A percentile compares a stretch with the other conserved stretches of the same genome.
These are phyloP conservation scores for Gadus chalcogrammus DNA, from an alignment of 2,113 vertebrate genomes.

Conservation along the genomic window DNA sequence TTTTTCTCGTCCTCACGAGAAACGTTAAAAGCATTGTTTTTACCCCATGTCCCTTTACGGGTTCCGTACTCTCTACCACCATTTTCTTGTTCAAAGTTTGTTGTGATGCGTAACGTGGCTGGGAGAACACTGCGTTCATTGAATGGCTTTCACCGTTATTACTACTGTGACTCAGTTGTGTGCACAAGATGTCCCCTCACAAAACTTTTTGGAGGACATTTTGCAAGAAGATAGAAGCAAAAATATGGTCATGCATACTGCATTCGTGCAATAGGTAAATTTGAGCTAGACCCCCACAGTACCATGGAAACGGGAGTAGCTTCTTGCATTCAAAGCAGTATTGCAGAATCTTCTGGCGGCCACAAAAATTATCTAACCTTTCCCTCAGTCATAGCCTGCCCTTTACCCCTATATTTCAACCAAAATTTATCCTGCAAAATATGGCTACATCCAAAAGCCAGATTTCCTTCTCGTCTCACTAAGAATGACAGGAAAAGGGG, in stretches of 20 bases:
- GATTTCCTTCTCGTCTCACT: neutral
- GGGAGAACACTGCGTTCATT: too few relatives aligned
- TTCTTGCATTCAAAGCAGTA: slow-evolving; percentile 17
- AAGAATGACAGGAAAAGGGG: neutral
- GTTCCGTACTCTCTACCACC: too few relatives aligned
- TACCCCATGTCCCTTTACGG: too few relatives aligned
- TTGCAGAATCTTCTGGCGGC: neutral
- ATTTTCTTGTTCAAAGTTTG: too few relatives aligned
- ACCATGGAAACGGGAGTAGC: slow-evolving; percentile 4
- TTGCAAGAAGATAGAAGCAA: neutral
- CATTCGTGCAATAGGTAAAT: neutral
- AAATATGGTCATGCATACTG: neutral
- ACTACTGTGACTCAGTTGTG: slow-evolving; percentile 40
- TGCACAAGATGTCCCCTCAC: slow-evolving; percentile 42
- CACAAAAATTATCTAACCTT: slow-evolving; percentile 18
- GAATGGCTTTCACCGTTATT: slow-evolving; percentile 30
- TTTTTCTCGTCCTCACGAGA: too few relatives aligned
- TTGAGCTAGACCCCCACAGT: neutral
- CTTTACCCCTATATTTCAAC: neutral
- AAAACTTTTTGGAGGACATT: slow-evolving; percentile 38
- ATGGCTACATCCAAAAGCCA: neutral
- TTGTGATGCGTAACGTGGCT: too few relatives aligned
- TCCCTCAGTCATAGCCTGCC: neutral
- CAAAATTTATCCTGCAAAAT: neutral
- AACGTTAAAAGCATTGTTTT: too few relatives aligned